A percentile compares a stretch with the other conserved stretches of the same genome.
Conservation (phyloP, 2,113 vertebrate species). For the Python bivittatus region DNA sequence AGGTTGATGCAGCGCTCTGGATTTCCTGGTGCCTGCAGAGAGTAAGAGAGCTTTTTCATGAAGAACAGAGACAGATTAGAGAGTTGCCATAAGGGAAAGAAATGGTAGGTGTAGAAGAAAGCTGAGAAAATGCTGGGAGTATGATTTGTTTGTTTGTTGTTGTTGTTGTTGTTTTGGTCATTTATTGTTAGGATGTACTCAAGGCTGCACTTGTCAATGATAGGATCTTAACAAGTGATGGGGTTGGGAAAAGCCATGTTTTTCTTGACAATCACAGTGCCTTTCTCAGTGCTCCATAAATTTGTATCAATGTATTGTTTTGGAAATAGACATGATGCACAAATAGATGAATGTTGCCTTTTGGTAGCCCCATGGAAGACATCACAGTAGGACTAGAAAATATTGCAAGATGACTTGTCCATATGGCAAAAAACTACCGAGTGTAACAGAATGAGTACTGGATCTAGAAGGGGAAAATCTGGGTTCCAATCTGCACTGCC, state of each 20-base stretch:
- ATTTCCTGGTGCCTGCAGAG: not conserved
- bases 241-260: not conserved
- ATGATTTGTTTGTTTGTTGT: constrained; percentile 33
- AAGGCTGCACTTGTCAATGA: constrained; percentile 35
- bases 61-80: not conserved
- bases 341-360: not conserved
- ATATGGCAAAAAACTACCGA: not conserved
- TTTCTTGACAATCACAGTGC: constrained; percentile 28
- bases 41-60: not conserved
- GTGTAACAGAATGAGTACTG: not conserved
- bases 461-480: not conserved
- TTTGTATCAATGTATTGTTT: not conserved
- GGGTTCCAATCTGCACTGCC: not conserved
- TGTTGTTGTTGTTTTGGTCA: too few species aligned
- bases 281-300: not conserved
- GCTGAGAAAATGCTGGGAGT: constrained; percentile 21
- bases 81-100: not conserved
- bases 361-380: not conserved
- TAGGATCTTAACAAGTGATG: constrained; percentile 1
- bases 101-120: not conserved
- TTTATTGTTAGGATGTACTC: constrained; percentile 42
- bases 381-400: not conserved
- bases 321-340: not conserved
- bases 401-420: not conserved
- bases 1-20: not conserved